phyloP scores from a whole-genome alignment of 2,797 vertebrate genomes.

The Telmatherina bonti region DNA sequence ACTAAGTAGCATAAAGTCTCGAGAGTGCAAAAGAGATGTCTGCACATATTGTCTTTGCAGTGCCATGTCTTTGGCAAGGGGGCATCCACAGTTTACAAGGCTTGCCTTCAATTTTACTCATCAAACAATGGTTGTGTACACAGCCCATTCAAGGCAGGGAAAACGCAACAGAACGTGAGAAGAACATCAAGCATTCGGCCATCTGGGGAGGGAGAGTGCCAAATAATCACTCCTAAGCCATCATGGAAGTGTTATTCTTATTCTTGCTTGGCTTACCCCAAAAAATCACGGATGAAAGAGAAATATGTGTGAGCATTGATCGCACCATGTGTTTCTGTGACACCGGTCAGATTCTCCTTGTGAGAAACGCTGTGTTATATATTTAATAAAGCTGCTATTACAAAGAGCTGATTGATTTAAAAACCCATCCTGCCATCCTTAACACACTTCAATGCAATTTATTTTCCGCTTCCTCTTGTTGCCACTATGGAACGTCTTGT shows the following conservation, averaged over 20 bases:
- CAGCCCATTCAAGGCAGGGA: slow-evolving; percentile 82
- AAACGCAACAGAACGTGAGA: slow-evolving; percentile 85
- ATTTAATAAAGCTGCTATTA: slow-evolving; percentile 26
- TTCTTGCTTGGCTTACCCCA: slow-evolving; percentile 65
- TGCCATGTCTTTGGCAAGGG: slow-evolving; percentile 81
- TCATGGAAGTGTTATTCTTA: slow-evolving; percentile 70
- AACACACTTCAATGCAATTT: slow-evolving; percentile 56
- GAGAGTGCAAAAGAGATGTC: slow-evolving; percentile 70
- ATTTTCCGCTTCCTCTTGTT: slow-evolving; percentile 76
- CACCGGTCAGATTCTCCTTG: slow-evolving; percentile 36
- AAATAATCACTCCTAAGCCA: slow-evolving; percentile 81
- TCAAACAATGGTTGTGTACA: slow-evolving; percentile 88
- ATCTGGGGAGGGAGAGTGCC: slow-evolving; percentile 81
- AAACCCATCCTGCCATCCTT: slow-evolving; percentile 29
- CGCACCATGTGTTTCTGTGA: slow-evolving; percentile 45
- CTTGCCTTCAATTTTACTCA: slow-evolving; percentile 87
- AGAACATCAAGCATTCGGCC: slow-evolving; percentile 84
- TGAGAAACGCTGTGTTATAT: slow-evolving; percentile 32
- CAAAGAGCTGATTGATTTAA: slow-evolving; percentile 61
- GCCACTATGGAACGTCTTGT: slow-evolving; percentile 55
- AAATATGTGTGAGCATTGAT: slow-evolving; percentile 57
- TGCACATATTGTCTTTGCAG: slow-evolving; percentile 76
- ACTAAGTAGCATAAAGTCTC: slow-evolving; percentile 71
- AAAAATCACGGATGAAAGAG: slow-evolving; percentile 47
- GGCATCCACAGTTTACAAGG: slow-evolving; percentile 84